Percentiles rank a stretch among this genome's conserved stretches.
Conservation (phyloP, 53 echinoderm and acorn worm species). For the Echinometra lucunter region DNA sequence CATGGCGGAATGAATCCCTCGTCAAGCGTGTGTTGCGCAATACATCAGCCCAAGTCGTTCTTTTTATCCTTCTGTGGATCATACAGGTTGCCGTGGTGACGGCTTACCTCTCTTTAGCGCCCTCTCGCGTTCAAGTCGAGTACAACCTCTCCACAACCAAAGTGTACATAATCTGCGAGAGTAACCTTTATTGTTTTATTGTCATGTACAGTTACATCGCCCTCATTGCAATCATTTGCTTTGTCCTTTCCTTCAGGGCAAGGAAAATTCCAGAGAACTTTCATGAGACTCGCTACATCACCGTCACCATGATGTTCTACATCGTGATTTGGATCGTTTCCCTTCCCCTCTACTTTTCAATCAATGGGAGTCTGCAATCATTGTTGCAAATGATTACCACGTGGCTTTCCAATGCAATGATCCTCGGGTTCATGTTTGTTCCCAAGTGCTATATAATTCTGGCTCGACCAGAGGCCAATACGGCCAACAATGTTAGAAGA, state of each 20-base stretch:
- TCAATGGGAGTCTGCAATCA: constrained; percentile 82
- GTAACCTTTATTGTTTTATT: constrained; percentile 77
- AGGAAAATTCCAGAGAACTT: constrained; percentile 91
- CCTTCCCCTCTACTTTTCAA: constrained; percentile 82
- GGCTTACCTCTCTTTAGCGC: constrained; percentile 73
- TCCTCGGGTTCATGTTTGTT: constrained; percentile 84
- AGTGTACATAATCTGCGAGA: constrained; percentile 83
- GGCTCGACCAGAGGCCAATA: constrained; percentile 61
- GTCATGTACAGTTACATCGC: constrained; percentile 88
- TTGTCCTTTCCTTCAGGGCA: constrained; percentile 87
- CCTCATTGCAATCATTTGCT: constrained; percentile 78
- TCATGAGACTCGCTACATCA: constrained; percentile 91
- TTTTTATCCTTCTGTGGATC: constrained; percentile 73
- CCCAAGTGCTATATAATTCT: constrained; percentile 85
- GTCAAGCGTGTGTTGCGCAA: constrained; percentile 74
- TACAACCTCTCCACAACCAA: constrained; percentile 78
- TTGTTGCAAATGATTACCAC: constrained; percentile 81
- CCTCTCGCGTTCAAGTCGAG: constrained; percentile 77
- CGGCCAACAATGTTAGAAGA: constrained; percentile 48
- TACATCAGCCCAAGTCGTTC: constrained; percentile 77
- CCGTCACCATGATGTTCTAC: constrained; percentile 88
- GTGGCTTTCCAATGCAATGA: constrained; percentile 79
- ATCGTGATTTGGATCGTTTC: constrained; percentile 89
- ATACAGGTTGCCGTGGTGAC: constrained; percentile 77
- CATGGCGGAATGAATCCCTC: constrained; percentile 75